phyloP scores from a whole-genome alignment of 2,113 vertebrate species.

The Petroica traversi region DNA sequence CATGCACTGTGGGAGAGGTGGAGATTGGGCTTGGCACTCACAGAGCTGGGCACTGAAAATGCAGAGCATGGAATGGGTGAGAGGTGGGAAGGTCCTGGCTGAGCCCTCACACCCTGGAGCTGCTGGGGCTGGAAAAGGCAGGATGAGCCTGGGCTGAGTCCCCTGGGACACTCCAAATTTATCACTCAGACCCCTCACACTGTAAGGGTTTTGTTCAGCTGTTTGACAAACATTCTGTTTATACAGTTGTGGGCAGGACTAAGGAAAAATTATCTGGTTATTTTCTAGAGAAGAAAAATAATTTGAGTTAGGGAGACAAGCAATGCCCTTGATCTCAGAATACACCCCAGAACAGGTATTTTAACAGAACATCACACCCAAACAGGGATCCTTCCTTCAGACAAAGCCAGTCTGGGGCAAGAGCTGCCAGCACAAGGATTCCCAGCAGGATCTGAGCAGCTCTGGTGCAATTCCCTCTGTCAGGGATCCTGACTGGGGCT shows the following conservation, averaged over 20 bases:
- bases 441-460: not conserved
- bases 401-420: not conserved
- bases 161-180: conserved; percentile 63
- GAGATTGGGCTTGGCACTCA: not conserved
- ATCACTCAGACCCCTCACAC: not conserved
- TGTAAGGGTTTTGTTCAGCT: not conserved
- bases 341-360: not conserved
- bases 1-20: not conserved
- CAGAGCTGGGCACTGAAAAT: too few species aligned
- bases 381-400: not conserved
- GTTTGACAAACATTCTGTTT: not conserved
- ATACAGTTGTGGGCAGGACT: not conserved
- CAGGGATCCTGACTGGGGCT: not conserved
- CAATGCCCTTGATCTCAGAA: not conserved
- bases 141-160: not conserved
- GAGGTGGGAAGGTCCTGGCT: not conserved
- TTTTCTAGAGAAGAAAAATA: not conserved
- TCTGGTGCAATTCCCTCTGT: not conserved
- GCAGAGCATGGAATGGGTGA: not conserved
- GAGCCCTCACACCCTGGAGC: not conserved
- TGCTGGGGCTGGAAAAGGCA: too few species aligned
- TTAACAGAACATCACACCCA: not conserved
- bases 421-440: not conserved
- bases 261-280: not conserved
- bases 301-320: not conserved